Conservation (phyloP, 2,888 invertebrate genomes). For the Hypsopygia costalis region DNA sequence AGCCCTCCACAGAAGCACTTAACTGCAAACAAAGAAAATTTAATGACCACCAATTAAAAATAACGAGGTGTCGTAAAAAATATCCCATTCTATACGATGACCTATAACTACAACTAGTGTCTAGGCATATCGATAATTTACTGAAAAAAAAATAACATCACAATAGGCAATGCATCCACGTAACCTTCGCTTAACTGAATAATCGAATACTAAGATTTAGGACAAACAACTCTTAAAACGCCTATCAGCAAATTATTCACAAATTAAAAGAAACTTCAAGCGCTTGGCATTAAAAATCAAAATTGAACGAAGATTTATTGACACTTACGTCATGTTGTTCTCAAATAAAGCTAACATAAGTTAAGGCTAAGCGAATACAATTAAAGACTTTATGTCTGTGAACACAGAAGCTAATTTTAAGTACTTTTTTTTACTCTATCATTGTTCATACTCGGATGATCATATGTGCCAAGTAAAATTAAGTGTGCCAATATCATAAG, state of each 20-base stretch:
- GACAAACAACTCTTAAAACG: constrained; percentile 18
- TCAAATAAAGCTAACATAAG: constrained; percentile 6
- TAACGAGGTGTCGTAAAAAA: constrained; percentile 3
- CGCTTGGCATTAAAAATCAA: constrained; percentile 10
- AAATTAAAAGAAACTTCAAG: constrained; percentile 16
- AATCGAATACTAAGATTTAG: constrained; percentile 21
- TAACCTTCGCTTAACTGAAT: constrained; percentile 17
- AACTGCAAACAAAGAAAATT: constrained; percentile 18
- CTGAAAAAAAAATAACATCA: constrained; percentile 7
- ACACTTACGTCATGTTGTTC: constrained; percentile 10
- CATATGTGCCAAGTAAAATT: constrained; percentile 74
- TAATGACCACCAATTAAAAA: constrained; percentile 18
- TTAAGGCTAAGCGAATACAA: constrained; percentile 3
- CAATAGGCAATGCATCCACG: constrained; percentile 3
- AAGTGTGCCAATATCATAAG: constrained; percentile 77
- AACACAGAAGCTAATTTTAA: constrained; percentile 11
- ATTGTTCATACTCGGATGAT: constrained; percentile 48
- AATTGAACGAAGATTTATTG: constrained; percentile 12
- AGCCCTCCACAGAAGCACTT: constrained; percentile 17
- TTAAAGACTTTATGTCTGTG: constrained; percentile 2
- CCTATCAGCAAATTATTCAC: constrained; percentile 15
- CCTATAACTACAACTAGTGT: constrained; percentile 5
- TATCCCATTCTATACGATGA: constrained; percentile 6
- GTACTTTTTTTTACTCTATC: constrained; percentile 11
- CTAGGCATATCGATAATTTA: constrained; percentile 1